phyloP scores from a whole-genome alignment of 2,888 invertebrate species.

The Synergus itoensis region DNA sequence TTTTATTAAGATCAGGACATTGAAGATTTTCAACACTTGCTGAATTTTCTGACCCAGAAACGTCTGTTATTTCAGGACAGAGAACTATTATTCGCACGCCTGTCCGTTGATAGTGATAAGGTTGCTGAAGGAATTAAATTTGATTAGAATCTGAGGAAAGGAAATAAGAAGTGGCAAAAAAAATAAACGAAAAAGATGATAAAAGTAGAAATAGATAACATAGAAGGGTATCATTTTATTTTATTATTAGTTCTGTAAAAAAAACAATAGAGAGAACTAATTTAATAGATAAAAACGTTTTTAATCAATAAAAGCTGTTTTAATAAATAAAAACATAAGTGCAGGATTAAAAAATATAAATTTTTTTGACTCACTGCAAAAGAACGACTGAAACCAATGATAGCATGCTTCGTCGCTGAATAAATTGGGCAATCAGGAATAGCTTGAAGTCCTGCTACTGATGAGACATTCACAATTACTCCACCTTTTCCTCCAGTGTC shows the following conservation, averaged over 20 bases:
- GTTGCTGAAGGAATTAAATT: conserved; percentile 64
- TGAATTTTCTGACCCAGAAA: conserved; percentile 56
- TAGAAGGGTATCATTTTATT: not conserved
- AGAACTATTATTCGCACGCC: conserved; percentile 72
- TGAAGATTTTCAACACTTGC: conserved; percentile 45
- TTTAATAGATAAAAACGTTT: not conserved
- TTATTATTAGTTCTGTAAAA: not conserved
- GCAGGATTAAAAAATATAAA: not conserved
- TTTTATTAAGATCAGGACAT: conserved; percentile 48
- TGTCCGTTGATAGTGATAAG: conserved; percentile 72
- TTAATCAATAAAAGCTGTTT: not conserved
- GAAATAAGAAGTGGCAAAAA: not conserved
- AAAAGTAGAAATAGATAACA: not conserved
- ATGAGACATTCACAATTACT: conserved; percentile 83
- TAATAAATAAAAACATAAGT: not conserved
- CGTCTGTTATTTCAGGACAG: conserved; percentile 70
- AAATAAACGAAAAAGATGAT: not conserved
- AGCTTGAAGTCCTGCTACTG: conserved; percentile 80
- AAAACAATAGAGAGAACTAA: too few species aligned
- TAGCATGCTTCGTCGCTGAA: conserved; percentile 80
- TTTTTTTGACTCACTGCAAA: conserved; percentile 65
- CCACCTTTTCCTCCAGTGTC: conserved; percentile 80
- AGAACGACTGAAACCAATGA: conserved; percentile 73
- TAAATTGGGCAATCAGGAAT: conserved; percentile 81
- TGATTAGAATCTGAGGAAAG: not conserved